Evolutionary conservation across 2,797 vertebrate species (phyloP).

Genomic region (Chromobotia macracanthus): DNA sequence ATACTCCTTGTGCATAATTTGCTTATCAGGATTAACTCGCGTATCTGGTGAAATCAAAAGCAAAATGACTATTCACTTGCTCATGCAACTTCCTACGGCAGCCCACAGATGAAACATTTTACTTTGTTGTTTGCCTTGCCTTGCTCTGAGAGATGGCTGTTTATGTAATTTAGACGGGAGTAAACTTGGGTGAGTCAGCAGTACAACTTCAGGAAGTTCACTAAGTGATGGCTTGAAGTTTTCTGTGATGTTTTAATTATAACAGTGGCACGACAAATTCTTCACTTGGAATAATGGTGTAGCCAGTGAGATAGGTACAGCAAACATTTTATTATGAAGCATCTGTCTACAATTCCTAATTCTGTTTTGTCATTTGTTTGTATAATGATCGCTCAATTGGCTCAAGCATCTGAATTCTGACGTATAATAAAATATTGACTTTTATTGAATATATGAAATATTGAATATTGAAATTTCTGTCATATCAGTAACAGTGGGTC

Average conservation of each 20-base stretch:
- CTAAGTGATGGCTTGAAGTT: conserved; percentile 65
- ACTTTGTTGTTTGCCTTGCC: conserved; percentile 39
- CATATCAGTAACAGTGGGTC: conserved; percentile 70
- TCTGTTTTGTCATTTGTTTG: too few species aligned
- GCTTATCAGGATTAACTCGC: conserved; percentile 8
- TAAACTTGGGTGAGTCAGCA: conserved; percentile 71
- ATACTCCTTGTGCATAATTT: conserved; percentile 29
- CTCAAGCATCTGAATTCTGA: too few species aligned
- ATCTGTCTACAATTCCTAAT: too few species aligned
- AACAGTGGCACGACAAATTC: conserved; percentile 52
- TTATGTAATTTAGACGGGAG: conserved; percentile 50
- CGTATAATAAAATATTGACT: too few species aligned
- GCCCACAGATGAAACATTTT: conserved; percentile 44
- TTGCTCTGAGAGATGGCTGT: conserved; percentile 42
- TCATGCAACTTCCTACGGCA: conserved; percentile 47
- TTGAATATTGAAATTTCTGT: conserved; percentile 67
- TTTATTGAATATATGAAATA: too few species aligned
- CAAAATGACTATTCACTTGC: conserved; percentile 2
- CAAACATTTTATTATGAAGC: too few species aligned
- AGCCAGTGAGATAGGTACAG: too few species aligned
- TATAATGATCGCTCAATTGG: too few species aligned
- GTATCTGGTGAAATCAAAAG: conserved; percentile 1
- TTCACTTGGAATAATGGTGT: not conserved
- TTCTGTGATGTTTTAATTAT: conserved; percentile 67
- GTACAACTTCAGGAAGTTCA: conserved; percentile 66